Percentiles rank a stretch among this genome's conserved stretches.
phyloP scores from a whole-genome alignment of 2,888 invertebrate genomes.

The Drosophila anceps region DNA sequence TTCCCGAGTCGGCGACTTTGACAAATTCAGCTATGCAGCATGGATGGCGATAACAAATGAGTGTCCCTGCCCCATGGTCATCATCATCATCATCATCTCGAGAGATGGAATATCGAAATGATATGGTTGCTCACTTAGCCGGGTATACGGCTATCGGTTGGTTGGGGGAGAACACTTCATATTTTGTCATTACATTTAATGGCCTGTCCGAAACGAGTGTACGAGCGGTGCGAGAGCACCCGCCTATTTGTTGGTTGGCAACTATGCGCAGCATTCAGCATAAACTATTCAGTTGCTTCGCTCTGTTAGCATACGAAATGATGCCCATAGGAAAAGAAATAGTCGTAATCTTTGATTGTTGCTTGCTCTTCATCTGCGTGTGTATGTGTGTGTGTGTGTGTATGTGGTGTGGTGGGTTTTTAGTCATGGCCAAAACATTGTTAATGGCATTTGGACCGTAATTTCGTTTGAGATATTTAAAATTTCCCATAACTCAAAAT shows the following conservation, averaged over 20 bases:
- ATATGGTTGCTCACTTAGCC: slow-evolving; percentile 53
- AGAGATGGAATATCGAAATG: slow-evolving; percentile 45
- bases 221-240: slow-evolving; percentile 35
- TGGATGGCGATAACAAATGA: slow-evolving; percentile 49
- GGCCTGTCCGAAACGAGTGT: slow-evolving; percentile 62
- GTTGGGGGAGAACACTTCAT: slow-evolving; percentile 47
- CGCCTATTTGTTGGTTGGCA: slow-evolving; percentile 53
- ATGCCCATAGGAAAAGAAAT: slow-evolving; percentile 34
- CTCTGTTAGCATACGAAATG: slow-evolving; percentile 57
- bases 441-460: slow-evolving; percentile 80
- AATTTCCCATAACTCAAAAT: slow-evolving; percentile 83
- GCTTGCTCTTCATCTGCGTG: slow-evolving; percentile 1
- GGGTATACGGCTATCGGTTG: not conserved
- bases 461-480: slow-evolving; percentile 69
- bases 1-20: slow-evolving; percentile 46
- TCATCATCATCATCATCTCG: slow-evolving; percentile 12
- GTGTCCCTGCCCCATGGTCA: slow-evolving; percentile 43
- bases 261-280: slow-evolving; percentile 38
- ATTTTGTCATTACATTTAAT: slow-evolving; percentile 83
- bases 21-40: slow-evolving; percentile 49
- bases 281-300: slow-evolving; percentile 41
- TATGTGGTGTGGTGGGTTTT: slow-evolving; percentile 27
- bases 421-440: slow-evolving; percentile 66
- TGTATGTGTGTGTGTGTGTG: slow-evolving; percentile 18
- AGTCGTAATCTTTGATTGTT: slow-evolving; percentile 46